Conservation (phyloP, 2,888 invertebrate species). For the Clusia tigrina region DNA sequence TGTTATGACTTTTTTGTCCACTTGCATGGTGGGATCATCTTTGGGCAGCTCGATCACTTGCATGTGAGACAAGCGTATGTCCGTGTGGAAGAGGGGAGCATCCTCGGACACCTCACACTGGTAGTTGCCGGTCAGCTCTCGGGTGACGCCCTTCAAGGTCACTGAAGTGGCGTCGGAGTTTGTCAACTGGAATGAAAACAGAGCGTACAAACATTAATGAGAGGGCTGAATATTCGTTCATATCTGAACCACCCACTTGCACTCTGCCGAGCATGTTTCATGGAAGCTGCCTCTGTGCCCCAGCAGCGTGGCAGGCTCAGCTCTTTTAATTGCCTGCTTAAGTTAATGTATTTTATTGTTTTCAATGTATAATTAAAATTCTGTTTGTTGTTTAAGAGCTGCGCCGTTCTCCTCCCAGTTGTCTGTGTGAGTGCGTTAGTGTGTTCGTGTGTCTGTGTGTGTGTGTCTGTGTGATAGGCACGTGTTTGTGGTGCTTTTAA, state of each 20-base stretch:
- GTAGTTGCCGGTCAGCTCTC: slow-evolving; percentile 68
- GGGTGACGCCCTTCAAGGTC: slow-evolving; percentile 66
- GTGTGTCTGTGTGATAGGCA: slow-evolving; percentile 34
- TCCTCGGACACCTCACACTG: slow-evolving; percentile 70
- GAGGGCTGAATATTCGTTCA: background rate
- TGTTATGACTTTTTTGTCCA: slow-evolving; percentile 67
- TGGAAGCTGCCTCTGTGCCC: background rate
- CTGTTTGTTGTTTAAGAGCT: slow-evolving; percentile 21
- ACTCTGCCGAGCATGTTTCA: background rate
- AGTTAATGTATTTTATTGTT: slow-evolving; percentile 33
- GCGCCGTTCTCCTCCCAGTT: slow-evolving; percentile 7
- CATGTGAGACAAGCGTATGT: slow-evolving; percentile 67
- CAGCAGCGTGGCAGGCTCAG: background rate
- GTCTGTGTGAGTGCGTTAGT: background rate
- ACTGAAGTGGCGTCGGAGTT: slow-evolving; percentile 68
- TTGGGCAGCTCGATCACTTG: slow-evolving; percentile 69
- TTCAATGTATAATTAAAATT: slow-evolving; percentile 34
- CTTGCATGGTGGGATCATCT: slow-evolving; percentile 66
- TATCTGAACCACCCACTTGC: background rate
- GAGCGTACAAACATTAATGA: background rate
- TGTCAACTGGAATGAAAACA: slow-evolving; percentile 60
- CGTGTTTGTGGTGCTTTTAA: background rate
- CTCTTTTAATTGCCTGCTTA: background rate
- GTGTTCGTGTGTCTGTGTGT: slow-evolving; percentile 26
- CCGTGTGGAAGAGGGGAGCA: slow-evolving; percentile 69